A percentile compares a stretch with the other conserved stretches of the same genome.
Evolutionary conservation across 2,797 vertebrate species (phyloP).

Genomic region (Fistularia commersonii): DNA sequence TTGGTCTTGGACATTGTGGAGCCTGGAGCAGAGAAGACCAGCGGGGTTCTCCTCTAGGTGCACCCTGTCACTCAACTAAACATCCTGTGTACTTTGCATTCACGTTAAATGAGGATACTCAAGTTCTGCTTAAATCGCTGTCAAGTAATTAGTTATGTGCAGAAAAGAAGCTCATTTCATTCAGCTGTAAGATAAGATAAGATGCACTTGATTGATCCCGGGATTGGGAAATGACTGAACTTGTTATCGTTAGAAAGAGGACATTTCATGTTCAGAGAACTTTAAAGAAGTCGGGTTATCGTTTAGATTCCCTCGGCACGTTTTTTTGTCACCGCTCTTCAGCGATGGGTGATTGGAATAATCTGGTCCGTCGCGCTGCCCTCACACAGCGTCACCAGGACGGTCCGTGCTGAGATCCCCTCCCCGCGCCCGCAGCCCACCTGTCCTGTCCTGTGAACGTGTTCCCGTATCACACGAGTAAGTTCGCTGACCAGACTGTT

Average conservation of each 20-base stretch:
- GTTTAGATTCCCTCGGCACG: neutral
- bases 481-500: too few species aligned
- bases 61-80: slow-evolving; percentile 67
- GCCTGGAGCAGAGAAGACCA: slow-evolving; percentile 34
- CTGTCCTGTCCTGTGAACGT: too few species aligned
- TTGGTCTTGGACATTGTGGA: slow-evolving; percentile 69
- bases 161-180: too few species aligned
- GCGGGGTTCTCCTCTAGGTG: slow-evolving; percentile 63
- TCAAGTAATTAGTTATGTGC: too few species aligned
- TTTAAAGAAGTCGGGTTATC: slow-evolving; percentile 2
- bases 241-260: neutral
- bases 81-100: neutral
- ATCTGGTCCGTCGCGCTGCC: slow-evolving; percentile 14
- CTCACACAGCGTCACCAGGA: too few species aligned
- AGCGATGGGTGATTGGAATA: slow-evolving; percentile 51
- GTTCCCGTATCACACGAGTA: too few species aligned
- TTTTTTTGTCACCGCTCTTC: slow-evolving; percentile 17
- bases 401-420: too few species aligned
- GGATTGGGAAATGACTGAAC: too few species aligned
- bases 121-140: too few species aligned
- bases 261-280: neutral
- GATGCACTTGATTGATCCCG: too few species aligned
- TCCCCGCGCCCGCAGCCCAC: too few species aligned
- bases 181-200: too few species aligned
- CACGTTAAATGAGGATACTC: neutral